A percentile compares a stretch with the other conserved stretches of the same genome.
Evolutionary conservation across 2,888 invertebrate species (phyloP).

Genomic region (Beris chalybata): DNA sequence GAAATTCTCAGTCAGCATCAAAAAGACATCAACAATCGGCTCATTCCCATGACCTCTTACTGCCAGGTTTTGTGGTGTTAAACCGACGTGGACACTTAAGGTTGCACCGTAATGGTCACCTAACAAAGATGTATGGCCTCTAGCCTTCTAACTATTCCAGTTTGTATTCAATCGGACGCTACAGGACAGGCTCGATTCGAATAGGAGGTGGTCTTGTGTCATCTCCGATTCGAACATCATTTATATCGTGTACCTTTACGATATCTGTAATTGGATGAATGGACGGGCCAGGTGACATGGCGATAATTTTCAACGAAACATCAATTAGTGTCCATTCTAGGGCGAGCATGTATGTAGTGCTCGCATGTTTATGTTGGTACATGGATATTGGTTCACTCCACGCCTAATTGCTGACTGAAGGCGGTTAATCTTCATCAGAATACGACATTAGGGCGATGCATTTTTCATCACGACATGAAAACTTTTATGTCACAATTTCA

Average conservation of each 20-base stretch:
- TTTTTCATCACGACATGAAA: conserved; percentile 6
- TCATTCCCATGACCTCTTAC: too few species aligned
- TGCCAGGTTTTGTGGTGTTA: too few species aligned
- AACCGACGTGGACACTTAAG: too few species aligned
- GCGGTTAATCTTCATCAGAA: conserved; percentile 24
- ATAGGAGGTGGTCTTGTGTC: conserved; percentile 4
- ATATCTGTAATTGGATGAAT: conserved; percentile 25
- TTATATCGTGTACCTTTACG: conserved; percentile 23
- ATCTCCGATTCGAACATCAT: conserved; percentile 11
- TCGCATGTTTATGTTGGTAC: conserved; percentile 1
- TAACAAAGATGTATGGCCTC: conserved; percentile 23
- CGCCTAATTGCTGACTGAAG: conserved; percentile 8
- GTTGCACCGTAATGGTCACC: conserved; percentile 9
- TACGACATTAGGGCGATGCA: conserved; percentile 1
- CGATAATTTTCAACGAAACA: conserved; percentile 29
- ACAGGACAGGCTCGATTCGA: neutral
- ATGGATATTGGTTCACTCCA: neutral
- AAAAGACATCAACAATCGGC: too few species aligned
- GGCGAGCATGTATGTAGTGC: conserved; percentile 1
- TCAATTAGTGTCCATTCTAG: conserved; percentile 28
- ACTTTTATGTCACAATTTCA: conserved; percentile 18
- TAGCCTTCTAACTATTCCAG: conserved; percentile 18
- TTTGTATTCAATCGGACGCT: neutral
- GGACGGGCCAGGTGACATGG: conserved; percentile 22
- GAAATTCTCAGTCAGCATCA: too few species aligned